These are phyloP conservation scores for Cantharis nigra DNA, from an alignment of 2,888 invertebrate species.

Conservation along the genomic window DNA sequence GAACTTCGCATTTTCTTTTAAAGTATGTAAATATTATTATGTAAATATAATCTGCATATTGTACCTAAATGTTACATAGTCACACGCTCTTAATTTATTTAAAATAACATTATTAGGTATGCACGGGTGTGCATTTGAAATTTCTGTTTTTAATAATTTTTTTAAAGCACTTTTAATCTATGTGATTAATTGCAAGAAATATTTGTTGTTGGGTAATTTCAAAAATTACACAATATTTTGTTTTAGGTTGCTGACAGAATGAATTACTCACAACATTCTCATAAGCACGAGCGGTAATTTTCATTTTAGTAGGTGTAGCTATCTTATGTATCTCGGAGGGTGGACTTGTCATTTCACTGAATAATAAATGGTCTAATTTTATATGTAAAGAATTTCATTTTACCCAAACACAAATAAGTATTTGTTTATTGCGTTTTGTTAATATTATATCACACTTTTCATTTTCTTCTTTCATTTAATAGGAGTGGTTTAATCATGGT, in stretches of 20 bases:
- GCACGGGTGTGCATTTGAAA: no score
- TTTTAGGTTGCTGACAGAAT: not conserved
- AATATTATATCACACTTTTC: not conserved
- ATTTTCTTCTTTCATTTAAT: not conserved
- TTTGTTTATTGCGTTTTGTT: not conserved
- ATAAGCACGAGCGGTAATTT: not conserved
- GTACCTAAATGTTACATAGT: no score
- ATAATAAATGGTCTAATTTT: conserved; percentile 17
- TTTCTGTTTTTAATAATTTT: not conserved
- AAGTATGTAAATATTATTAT: no score
- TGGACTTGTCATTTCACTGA: conserved; percentile 1
- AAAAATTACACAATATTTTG: not conserved
- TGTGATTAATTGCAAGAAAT: not conserved
- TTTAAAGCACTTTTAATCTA: not conserved
- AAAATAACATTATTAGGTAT: no score
- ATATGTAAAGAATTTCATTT: conserved; percentile 16
- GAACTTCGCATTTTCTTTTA: no score
- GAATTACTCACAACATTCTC: conserved; percentile 3
- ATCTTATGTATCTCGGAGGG: conserved; percentile 4
- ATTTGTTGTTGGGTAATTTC: not conserved
- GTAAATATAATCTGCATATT: no score
- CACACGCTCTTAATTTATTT: no score
- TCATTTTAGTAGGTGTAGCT: conserved; percentile 5
- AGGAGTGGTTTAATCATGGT: not conserved
- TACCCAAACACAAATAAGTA: conserved; percentile 4